A percentile compares a stretch with the other conserved stretches of the same genome.
These are phyloP conservation scores for Drosophila nannoptera DNA, from an alignment of 1,140 invertebrate species.

Conservation along the genomic window DNA sequence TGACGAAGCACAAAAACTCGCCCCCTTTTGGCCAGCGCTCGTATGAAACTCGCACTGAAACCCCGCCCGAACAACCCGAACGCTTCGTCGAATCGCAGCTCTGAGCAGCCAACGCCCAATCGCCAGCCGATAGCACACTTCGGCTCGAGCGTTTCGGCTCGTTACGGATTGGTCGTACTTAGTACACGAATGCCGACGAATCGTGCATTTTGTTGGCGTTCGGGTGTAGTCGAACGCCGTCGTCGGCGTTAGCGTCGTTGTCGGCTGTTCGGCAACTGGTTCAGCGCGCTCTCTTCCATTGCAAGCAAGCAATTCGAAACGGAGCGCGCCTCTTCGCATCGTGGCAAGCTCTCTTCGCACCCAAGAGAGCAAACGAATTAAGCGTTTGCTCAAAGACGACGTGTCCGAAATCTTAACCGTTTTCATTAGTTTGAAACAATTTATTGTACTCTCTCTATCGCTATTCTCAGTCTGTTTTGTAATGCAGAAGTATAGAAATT, in stretches of 20 bases:
- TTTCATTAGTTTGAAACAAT: not conserved
- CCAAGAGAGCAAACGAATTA: constrained; percentile 7
- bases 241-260: not conserved
- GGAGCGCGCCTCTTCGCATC: constrained; percentile 7
- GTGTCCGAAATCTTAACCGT: constrained; percentile 4
- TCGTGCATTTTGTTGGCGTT: constrained; percentile 9
- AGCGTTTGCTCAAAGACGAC: not conserved
- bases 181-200: constrained; percentile 36
- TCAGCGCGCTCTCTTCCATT: constrained; percentile 14
- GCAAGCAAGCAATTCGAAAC: not conserved
- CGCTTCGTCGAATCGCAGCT: constrained; percentile 13
- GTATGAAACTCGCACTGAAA: not conserved
- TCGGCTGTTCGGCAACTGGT: constrained; percentile 33
- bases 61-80: constrained; percentile 34
- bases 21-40: constrained; percentile 21
- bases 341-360: constrained; percentile 7
- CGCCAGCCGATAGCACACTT: constrained; percentile 6
- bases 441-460: not conserved
- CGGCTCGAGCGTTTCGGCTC: constrained; percentile 25
- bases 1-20: constrained; percentile 19
- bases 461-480: not conserved
- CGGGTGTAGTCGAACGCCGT: not conserved
- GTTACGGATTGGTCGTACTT: constrained; percentile 21
- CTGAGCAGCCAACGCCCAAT: constrained; percentile 9
- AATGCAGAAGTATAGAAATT: too few species aligned